These are phyloP conservation scores for Anoplopoma fimbria DNA, from an alignment of 2,113 vertebrate genomes.

Conservation along the genomic window DNA sequence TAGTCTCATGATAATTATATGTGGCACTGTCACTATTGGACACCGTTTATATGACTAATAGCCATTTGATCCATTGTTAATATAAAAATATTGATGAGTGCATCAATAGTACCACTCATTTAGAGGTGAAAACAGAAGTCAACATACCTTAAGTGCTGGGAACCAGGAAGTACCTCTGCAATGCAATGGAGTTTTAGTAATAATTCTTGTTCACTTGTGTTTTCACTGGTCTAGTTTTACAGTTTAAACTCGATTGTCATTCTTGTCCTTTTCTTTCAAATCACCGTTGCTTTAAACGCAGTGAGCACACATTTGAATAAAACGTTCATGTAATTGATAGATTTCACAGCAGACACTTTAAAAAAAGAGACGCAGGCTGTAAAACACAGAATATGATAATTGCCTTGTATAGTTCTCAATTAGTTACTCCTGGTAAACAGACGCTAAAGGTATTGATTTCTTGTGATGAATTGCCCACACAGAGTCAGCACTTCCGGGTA, in stretches of 20 bases:
- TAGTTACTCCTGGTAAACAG: constrained; percentile 13
- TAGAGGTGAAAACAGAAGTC: neutral
- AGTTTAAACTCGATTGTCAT: neutral
- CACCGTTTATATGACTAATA: neutral
- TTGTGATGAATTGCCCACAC: constrained; percentile 57
- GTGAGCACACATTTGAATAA: neutral
- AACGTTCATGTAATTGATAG: neutral
- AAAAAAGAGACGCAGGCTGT: neutral
- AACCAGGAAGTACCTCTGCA: neutral
- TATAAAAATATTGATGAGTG: neutral
- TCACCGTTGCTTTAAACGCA: neutral
- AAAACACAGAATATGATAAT: constrained; percentile 9
- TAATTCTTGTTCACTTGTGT: neutral
- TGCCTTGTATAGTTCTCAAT: neutral
- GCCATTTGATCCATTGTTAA: neutral
- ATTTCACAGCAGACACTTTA: neutral
- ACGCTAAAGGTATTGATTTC: constrained; percentile 27
- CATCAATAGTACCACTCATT: neutral
- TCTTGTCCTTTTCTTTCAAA: neutral
- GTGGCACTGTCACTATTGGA: neutral
- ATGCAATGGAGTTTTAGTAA: neutral
- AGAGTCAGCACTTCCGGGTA: constrained; percentile 60
- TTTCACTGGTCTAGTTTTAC: neutral
- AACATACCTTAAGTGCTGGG: neutral
- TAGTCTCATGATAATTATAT: neutral